Percentiles rank a stretch among this genome's conserved stretches.
Conservation (phyloP, 2,113 vertebrate genomes). For the Nettapus auritus region DNA sequence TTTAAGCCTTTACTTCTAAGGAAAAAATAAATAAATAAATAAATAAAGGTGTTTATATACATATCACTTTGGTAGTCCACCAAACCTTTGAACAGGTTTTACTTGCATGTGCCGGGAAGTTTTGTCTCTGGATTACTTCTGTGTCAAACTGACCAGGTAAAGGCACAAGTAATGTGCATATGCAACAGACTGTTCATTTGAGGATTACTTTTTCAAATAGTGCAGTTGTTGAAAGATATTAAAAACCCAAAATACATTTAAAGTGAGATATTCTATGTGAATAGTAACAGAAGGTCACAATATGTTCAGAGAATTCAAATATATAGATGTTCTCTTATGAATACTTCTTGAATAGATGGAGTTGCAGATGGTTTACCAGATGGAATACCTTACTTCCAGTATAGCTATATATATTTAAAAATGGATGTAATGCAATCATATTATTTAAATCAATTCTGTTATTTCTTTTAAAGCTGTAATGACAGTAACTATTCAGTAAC, state of each 20-base stretch:
- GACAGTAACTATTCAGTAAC: constrained; percentile 33
- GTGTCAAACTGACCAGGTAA: background rate
- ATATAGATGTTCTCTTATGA: constrained; percentile 67
- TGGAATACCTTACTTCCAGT: constrained; percentile 59
- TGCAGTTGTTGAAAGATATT: constrained; percentile 45
- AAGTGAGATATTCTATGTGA: constrained; percentile 43
- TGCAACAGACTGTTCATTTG: constrained; percentile 42
- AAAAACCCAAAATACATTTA: constrained; percentile 37
- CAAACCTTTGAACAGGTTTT: background rate
- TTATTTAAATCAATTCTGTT: constrained; percentile 57
- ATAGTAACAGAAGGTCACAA: constrained; percentile 71
- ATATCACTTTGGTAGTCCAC: background rate
- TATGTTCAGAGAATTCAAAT: constrained; percentile 63
- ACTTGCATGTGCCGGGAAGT: background rate
- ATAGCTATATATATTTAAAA: constrained; percentile 42
- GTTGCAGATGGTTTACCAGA: constrained; percentile 69
- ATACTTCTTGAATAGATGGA: constrained; percentile 35
- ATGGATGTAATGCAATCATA: constrained; percentile 11
- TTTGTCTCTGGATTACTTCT: background rate
- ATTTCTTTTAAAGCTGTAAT: constrained; percentile 47
- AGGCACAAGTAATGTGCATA: background rate
- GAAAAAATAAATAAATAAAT: background rate
- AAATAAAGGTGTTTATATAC: background rate
- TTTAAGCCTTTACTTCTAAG: background rate
- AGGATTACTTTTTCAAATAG: background rate